Conservation (phyloP, 2,797 vertebrate species). For the Artibeus jamaicensis region DNA sequence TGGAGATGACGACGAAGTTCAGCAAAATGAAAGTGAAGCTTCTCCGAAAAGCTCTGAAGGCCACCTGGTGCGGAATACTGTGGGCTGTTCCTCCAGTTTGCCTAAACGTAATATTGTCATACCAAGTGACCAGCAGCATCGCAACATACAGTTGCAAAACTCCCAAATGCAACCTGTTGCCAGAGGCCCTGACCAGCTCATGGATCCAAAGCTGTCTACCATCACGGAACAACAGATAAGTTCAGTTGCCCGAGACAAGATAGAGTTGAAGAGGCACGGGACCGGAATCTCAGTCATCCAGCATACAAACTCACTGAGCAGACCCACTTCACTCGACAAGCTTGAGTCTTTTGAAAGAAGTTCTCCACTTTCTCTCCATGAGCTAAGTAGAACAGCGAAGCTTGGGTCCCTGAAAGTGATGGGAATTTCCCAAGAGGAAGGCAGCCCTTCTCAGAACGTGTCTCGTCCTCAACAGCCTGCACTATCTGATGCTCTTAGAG, state of each 20-base stretch:
- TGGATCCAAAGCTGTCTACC: slow-evolving; percentile 86
- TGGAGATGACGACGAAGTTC: slow-evolving; percentile 95
- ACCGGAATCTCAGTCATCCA: slow-evolving; percentile 97
- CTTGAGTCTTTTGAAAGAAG: slow-evolving; percentile 88
- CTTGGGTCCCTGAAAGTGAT: slow-evolving; percentile 80
- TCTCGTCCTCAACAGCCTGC: slow-evolving; percentile 79
- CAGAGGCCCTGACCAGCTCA: slow-evolving; percentile 83
- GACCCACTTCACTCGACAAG: slow-evolving; percentile 94
- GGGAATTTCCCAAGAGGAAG: slow-evolving; percentile 80
- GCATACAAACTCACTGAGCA: slow-evolving; percentile 97
- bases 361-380: slow-evolving; percentile 87
- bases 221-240: slow-evolving; percentile 87
- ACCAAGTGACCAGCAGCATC: slow-evolving; percentile 84
- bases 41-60: slow-evolving; percentile 87
- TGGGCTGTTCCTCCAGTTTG: slow-evolving; percentile 74
- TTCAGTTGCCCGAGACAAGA: slow-evolving; percentile 83
- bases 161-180: slow-evolving; percentile 89
- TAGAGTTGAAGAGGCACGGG: slow-evolving; percentile 93
- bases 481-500: slow-evolving; percentile 79
- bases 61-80: slow-evolving; percentile 78
- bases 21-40: slow-evolving; percentile 87
- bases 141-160: slow-evolving; percentile 84
- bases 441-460: slow-evolving; percentile 69
- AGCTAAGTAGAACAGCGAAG: slow-evolving; percentile 81
- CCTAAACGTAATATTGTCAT: slow-evolving; percentile 81